Conservation (phyloP, 2,113 vertebrate genomes). For the Salminus brasiliensis region DNA sequence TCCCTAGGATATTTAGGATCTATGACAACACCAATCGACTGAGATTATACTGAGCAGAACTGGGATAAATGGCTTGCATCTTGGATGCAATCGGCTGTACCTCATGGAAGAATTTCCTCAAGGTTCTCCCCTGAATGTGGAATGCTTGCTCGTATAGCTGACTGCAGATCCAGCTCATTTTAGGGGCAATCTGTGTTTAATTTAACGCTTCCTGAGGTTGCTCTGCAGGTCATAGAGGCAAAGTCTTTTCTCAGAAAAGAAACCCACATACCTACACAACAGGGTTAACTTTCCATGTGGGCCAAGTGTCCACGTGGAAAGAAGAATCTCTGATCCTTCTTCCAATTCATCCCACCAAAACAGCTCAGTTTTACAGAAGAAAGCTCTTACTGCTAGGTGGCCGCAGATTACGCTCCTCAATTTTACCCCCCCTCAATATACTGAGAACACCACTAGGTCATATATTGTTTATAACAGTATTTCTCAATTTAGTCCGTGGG, state of each 20-base stretch:
- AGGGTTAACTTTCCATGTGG: slow-evolving; percentile 65
- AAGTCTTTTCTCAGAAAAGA: slow-evolving; percentile 64
- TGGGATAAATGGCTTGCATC: not conserved
- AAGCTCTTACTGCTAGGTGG: slow-evolving; percentile 13
- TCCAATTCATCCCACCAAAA: slow-evolving; percentile 60
- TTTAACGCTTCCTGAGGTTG: slow-evolving; percentile 65
- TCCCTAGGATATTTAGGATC: not conserved
- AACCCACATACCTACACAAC: slow-evolving; percentile 58
- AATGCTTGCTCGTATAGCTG: not conserved
- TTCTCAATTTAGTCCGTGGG: too few relatives aligned
- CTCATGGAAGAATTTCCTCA: slow-evolving; percentile 24
- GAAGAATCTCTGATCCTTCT: slow-evolving; percentile 64
- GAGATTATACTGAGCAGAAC: slow-evolving; percentile 39
- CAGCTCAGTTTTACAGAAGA: not conserved
- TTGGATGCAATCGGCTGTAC: slow-evolving; percentile 3
- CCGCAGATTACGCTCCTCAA: too few relatives aligned
- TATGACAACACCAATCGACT: not conserved
- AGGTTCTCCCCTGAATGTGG: not conserved
- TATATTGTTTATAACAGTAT: too few relatives aligned
- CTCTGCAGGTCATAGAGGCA: slow-evolving; percentile 49
- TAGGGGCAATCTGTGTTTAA: slow-evolving; percentile 63
- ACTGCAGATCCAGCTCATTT: slow-evolving; percentile 38
- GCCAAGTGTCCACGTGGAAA: slow-evolving; percentile 56
- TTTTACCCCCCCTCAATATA: too few relatives aligned
- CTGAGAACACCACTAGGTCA: too few relatives aligned